Conservation (phyloP, 2,113 vertebrate species). For the Dipodomys merriami region DNA sequence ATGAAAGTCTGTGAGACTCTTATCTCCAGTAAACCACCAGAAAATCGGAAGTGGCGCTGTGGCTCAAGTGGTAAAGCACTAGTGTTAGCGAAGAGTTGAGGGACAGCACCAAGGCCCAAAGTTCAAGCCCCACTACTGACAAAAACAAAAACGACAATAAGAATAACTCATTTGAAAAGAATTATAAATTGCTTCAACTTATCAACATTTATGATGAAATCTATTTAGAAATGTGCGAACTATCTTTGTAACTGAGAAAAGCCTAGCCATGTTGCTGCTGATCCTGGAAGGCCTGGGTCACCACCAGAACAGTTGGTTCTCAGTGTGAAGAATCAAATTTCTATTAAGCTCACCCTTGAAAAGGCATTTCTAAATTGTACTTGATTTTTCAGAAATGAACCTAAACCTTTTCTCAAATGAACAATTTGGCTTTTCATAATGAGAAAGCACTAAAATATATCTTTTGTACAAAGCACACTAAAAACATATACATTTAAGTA, state of each 20-base stretch:
- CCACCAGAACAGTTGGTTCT: not conserved
- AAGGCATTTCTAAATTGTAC: not conserved
- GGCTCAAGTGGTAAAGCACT: too few relatives aligned
- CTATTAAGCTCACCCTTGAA: not conserved
- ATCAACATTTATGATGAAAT: not conserved
- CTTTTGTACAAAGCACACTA: not conserved
- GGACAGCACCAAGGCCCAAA: too few relatives aligned
- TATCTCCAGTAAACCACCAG: too few relatives aligned
- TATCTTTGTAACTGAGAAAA: not conserved
- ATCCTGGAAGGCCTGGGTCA: not conserved
- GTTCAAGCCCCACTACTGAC: too few relatives aligned
- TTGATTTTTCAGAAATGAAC: not conserved
- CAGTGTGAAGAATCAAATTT: constrained; percentile 9
- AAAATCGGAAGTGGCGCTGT: too few relatives aligned
- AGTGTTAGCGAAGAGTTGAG: too few relatives aligned
- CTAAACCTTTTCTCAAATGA: not conserved
- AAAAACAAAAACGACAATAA: too few relatives aligned
- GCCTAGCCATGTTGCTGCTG: not conserved
- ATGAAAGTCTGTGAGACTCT: too few relatives aligned
- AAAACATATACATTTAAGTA: constrained; percentile 5
- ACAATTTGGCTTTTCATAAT: not conserved
- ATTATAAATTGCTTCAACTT: not conserved
- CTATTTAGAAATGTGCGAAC: not conserved
- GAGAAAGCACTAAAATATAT: not conserved
- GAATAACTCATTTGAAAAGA: too few relatives aligned